Percentiles rank a stretch among this genome's conserved stretches.
These are phyloP conservation scores for Aporrectodea caliginosa DNA, from an alignment of 1,140 invertebrate genomes.

Conservation along the genomic window DNA sequence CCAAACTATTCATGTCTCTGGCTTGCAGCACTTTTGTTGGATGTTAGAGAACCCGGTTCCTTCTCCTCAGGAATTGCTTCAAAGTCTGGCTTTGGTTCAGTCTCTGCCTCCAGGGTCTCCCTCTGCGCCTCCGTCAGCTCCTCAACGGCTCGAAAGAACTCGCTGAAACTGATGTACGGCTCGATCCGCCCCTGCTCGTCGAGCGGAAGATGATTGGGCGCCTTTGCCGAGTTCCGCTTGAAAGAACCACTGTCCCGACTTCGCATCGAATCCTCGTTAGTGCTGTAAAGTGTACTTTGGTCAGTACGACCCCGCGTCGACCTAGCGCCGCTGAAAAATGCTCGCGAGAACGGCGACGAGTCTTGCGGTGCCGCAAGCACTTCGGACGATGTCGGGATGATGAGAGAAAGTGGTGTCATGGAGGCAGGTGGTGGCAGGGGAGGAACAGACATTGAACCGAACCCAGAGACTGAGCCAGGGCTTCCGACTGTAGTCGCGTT, in stretches of 20 bases:
- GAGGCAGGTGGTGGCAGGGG: too few relatives aligned
- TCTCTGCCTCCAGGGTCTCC: conserved; percentile 43
- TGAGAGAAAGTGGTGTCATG: not conserved
- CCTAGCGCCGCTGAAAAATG: conserved; percentile 24
- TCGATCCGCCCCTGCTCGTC: conserved; percentile 66
- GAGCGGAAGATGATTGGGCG: conserved; percentile 52
- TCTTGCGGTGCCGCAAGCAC: conserved; percentile 7
- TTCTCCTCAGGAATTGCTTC: conserved; percentile 51
- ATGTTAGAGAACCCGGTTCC: conserved; percentile 15
- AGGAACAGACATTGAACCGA: conserved; percentile 32
- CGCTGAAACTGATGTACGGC: conserved; percentile 78
- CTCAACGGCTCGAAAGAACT: conserved; percentile 73
- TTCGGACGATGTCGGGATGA: conserved; percentile 33
- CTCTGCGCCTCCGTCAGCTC: conserved; percentile 52
- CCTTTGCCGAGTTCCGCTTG: conserved; percentile 33
- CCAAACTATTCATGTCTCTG: not conserved
- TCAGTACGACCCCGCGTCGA: not conserved
- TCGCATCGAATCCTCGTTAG: conserved; percentile 44
- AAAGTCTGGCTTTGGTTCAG: conserved; percentile 46
- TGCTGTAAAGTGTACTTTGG: conserved; percentile 32
- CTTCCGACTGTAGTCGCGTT: conserved; percentile 55
- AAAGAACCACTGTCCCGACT: conserved; percentile 40
- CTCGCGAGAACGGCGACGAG: conserved; percentile 22
- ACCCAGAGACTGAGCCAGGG: conserved; percentile 35
- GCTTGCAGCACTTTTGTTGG: not conserved